Evolutionary conservation across 2,888 invertebrate genomes (phyloP), one percentile per base, ranked within the genome.

Genomic region (Zeuzera pyrina): DNA sequence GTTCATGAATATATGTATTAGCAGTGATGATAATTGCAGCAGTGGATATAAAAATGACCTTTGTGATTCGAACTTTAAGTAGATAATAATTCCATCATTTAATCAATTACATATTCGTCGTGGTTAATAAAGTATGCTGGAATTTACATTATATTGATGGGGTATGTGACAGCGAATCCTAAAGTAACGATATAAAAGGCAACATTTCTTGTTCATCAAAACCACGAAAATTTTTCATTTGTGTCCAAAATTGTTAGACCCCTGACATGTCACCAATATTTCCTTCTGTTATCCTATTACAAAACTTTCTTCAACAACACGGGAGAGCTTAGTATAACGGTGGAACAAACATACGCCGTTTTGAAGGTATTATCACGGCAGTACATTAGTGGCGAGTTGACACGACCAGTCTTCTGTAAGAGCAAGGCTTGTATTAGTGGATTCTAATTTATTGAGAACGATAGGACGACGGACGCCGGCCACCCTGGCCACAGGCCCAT

Each of bases 391-490:
- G 67, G 63, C 57, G 64, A 63, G 64, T 69, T 77, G 79, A 78
- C 79, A 72, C 65, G 67, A 55, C 71, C 72, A 77, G 79, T 79
- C 78, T 78, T 73, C 81, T 79, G 81, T 81, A 68, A 73, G 67
- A 70, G 64, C 68, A 68, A 59, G 61, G 66, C 70, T 73, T 78
- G 78, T 79, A 74, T 81, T 81, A 83, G 77, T 68, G 72, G 72
- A 70, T 71, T 58, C 76, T 83, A 83, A 83, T 83, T 83, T 83
- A 83, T 83, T 78, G 72, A 62, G 70, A 67, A 69, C 66, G 83
- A 83, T 83, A 83, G 67, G 61, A 63, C 69, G 81, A 79, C 76
- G 69, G 72, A 78, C 79, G 76, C 68, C 57, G 81, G 79, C 83
- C 83, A 81, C 81, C 83, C 81, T 59, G 74, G 52, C 59, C 71